Evolutionary conservation across 2,113 vertebrate genomes (phyloP).

Genomic region (Macrotus californicus): DNA sequence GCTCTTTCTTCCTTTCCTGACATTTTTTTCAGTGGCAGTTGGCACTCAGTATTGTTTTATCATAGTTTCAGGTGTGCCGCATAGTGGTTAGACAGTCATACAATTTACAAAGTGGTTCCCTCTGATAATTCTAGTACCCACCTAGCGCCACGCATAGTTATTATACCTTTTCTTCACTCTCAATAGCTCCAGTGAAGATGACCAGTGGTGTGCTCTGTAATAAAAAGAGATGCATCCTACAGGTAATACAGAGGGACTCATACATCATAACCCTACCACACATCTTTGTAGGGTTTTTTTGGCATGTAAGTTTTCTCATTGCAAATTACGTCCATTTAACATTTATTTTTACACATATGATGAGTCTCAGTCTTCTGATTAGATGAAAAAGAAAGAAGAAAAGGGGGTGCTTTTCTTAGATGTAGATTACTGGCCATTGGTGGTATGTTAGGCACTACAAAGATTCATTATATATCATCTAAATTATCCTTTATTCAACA

Average conservation of each 20-base stretch:
- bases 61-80: not conserved
- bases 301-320: not conserved
- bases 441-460: not conserved
- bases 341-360: not conserved
- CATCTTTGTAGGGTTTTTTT: not conserved
- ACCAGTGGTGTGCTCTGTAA: not conserved
- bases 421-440: not conserved
- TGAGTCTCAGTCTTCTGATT: not conserved
- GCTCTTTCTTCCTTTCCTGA: slow-evolving; percentile 10
- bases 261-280: not conserved
- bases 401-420: not conserved
- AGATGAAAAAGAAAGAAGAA: not conserved
- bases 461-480: not conserved
- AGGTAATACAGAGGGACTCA: slow-evolving; percentile 28
- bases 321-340: not conserved
- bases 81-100: not conserved
- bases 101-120: not conserved
- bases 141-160: not conserved
- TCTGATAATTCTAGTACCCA: not conserved
- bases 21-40: not conserved
- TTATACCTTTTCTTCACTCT: slow-evolving; percentile 31
- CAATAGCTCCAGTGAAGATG: slow-evolving; percentile 52
- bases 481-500: not conserved
- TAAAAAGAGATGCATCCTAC: slow-evolving; percentile 7
- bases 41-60: not conserved